These are phyloP conservation scores for Enteromius afrohamiltoni DNA, from an alignment of 2,797 vertebrate genomes.

Conservation along the genomic window DNA sequence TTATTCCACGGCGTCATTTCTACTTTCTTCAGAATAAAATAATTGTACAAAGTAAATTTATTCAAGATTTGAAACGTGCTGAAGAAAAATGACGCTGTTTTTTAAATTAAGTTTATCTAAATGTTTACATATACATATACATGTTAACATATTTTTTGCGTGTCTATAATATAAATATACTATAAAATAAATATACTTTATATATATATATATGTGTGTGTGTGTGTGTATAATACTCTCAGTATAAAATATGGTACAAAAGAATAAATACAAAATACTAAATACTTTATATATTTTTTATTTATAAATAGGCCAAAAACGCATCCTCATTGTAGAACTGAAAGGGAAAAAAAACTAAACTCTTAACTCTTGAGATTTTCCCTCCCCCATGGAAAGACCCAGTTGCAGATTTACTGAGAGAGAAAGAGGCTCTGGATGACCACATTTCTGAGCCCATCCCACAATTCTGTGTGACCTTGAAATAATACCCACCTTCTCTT, in stretches of 20 bases:
- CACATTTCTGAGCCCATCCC: conserved; percentile 6
- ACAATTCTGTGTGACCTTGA: conserved; percentile 28
- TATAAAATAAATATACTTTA: too few relatives aligned
- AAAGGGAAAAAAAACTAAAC: not conserved
- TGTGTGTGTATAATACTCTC: not conserved
- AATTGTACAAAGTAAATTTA: not conserved
- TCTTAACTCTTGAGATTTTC: not conserved
- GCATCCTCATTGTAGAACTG: not conserved
- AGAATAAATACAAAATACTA: not conserved
- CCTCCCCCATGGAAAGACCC: not conserved
- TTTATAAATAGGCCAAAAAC: not conserved
- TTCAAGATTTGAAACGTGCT: not conserved
- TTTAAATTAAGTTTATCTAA: not conserved
- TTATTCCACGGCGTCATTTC: not conserved
- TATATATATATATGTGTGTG: not conserved
- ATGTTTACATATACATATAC: too few relatives aligned
- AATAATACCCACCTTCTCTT: conserved; percentile 19
- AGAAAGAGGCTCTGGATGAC: not conserved
- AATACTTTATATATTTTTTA: not conserved
- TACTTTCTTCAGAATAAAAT: not conserved
- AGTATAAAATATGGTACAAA: too few relatives aligned
- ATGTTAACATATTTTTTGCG: not conserved
- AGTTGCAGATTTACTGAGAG: not conserved
- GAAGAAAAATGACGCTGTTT: not conserved
- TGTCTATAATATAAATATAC: too few relatives aligned